A percentile compares a stretch with the other conserved stretches of the same genome.
Evolutionary conservation across 1,140 invertebrate species (phyloP).

Genomic region (Episyrphus balteatus): DNA sequence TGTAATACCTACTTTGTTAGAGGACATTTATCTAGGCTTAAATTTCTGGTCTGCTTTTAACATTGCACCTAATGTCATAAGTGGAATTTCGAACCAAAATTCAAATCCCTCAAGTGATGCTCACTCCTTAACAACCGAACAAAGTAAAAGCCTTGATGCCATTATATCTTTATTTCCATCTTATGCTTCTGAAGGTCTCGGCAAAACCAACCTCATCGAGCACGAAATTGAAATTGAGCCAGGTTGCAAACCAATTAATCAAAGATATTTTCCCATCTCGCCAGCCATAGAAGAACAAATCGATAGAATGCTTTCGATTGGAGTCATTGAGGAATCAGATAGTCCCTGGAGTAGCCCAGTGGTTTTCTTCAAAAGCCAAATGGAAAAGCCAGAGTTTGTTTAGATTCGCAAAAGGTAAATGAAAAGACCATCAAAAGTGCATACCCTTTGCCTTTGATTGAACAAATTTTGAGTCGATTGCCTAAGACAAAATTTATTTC

Average conservation of each 20-base stretch:
- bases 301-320: slow-evolving; percentile 4
- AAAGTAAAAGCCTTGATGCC: neutral
- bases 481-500: slow-evolving; percentile 28
- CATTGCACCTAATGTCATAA: too few species aligned
- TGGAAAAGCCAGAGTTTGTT: slow-evolving; percentile 27
- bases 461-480: slow-evolving; percentile 32
- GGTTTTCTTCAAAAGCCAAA: slow-evolving; percentile 39
- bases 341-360: slow-evolving; percentile 37
- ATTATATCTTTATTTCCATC: neutral
- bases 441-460: slow-evolving; percentile 40
- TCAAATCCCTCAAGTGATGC: too few species aligned
- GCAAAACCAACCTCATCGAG: neutral
- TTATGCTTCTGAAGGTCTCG: neutral
- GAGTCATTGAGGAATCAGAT: slow-evolving; percentile 24
- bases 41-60: too few species aligned
- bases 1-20: too few species aligned
- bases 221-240: neutral
- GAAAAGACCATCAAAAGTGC: slow-evolving; percentile 28
- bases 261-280: neutral
- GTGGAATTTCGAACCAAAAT: too few species aligned
- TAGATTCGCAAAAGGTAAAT: slow-evolving; percentile 41
- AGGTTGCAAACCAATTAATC: neutral
- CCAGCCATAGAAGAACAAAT: slow-evolving; percentile 3
- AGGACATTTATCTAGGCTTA: too few species aligned
- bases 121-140: too few species aligned